Evolutionary conservation across 2,888 invertebrate species (phyloP), one percentile per base, ranked within the genome.

Genomic region (Ormia ochracea): DNA sequence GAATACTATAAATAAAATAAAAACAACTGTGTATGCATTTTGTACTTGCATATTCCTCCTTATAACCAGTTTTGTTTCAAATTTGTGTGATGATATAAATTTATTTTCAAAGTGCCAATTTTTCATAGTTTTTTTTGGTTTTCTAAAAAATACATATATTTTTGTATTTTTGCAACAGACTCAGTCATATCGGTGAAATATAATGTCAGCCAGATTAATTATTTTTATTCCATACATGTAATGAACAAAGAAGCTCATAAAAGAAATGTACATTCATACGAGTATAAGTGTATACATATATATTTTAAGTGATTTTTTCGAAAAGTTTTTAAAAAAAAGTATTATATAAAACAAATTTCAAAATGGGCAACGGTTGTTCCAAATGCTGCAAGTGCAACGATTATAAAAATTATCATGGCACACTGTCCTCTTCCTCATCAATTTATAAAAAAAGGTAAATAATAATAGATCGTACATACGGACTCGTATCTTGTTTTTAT

Each of bases 301-400:
- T 58, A 50, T 48, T 76, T 72, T 72, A 77, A 72, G 65, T 43
- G 70, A 69, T 38, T 36, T 10, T 17, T 41, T 31, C 4, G 5
- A 28, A 65, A 72, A 63, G 14, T 26, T 21, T 45, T 9, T 19
- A 31, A 48, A 50, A 56, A 58, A 26, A 23, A 21, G 7, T 50
- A 4, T 17, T 48, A 65, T 45, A 21, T 19, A 52, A 50, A 61
- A 63, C 21, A 76, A 77, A 73, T 63, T 48, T 5, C 5, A 78
- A 78, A 83, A 89, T 90, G 90, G 90, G 90, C 83, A 90, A 90
- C 87, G 88, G 89, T 83, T 90, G 90, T 83, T 89, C 90, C 31
- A 89, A 89, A 83, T 90, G 90, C 84, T 90, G 90, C 83, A 85
- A 89, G 80, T 89, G 89, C 83, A 87, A 86, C 81, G 87, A 89